Evolutionary conservation across 1,140 invertebrate genomes (phyloP).

Genomic region (Acromyrmex heyeri): DNA sequence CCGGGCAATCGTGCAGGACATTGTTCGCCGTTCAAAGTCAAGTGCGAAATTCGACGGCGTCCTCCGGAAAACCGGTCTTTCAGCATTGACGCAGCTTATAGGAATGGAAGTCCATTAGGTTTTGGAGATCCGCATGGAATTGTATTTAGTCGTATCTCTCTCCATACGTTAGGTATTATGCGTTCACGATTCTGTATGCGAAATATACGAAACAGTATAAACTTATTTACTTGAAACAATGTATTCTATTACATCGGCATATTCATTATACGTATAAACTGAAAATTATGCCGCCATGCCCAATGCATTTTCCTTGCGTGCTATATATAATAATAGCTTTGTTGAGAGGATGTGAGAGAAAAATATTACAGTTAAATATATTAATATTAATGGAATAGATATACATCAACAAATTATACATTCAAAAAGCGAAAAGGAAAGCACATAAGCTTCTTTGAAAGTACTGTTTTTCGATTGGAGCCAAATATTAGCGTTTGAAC

Average conservation of each 20-base stretch:
- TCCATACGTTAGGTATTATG: background rate
- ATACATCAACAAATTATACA: background rate
- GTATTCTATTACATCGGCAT: slow-evolving; percentile 4
- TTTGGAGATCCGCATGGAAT: slow-evolving; percentile 21
- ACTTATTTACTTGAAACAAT: slow-evolving; percentile 39
- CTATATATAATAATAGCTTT: background rate
- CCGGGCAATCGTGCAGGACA: background rate
- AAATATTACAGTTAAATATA: background rate
- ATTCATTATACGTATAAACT: slow-evolving; percentile 23
- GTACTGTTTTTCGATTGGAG: background rate
- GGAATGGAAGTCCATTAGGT: slow-evolving; percentile 63
- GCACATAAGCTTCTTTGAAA: background rate
- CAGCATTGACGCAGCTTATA: slow-evolving; percentile 1
- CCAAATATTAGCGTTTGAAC: background rate
- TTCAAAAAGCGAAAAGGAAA: background rate
- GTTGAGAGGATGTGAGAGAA: background rate
- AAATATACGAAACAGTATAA: background rate
- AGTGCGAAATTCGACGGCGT: slow-evolving; percentile 1
- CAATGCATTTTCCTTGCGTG: background rate
- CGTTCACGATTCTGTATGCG: background rate
- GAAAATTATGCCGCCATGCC: background rate
- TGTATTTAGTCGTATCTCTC: slow-evolving; percentile 44
- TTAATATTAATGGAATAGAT: background rate
- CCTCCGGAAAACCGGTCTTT: slow-evolving; percentile 9
- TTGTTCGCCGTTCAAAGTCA: background rate